Conservation (phyloP, 2,113 vertebrate genomes). For the Malurus melanocephalus region DNA sequence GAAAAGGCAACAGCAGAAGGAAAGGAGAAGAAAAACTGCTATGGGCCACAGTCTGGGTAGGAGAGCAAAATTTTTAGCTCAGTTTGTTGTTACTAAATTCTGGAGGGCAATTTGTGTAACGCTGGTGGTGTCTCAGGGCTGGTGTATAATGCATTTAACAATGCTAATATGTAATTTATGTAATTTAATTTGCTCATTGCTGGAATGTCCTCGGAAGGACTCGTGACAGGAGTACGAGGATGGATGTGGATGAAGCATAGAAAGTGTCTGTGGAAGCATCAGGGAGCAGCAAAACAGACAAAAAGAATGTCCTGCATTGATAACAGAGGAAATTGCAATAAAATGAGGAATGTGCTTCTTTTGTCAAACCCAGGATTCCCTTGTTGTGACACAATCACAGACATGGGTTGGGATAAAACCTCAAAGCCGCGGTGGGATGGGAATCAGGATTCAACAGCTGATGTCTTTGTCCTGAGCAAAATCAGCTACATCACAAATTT, state of each 20-base stretch:
- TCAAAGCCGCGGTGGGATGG: background rate
- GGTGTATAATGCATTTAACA: background rate
- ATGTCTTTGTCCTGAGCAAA: background rate
- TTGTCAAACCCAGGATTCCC: background rate
- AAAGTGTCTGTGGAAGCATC: background rate
- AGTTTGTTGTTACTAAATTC: background rate
- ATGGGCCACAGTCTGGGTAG: background rate
- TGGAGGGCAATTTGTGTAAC: background rate
- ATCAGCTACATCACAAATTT: background rate
- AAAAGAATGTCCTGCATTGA: background rate
- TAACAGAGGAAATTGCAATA: background rate
- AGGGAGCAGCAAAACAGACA: background rate
- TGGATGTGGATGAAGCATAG: background rate
- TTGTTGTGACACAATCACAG: fast-evolving
- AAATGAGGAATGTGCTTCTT: background rate
- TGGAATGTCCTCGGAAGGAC: background rate
- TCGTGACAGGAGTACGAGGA: fast-evolving
- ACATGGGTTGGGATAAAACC: background rate
- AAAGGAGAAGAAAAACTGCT: background rate
- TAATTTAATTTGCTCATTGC: background rate
- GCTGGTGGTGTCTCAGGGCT: background rate
- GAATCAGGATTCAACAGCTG: background rate
- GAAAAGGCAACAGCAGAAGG: background rate
- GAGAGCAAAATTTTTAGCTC: background rate
- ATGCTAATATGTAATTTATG: background rate